Base-by-base conservation (phyloP, 2,888 invertebrate genomes). In the Pycnomerus fuliginosus region DNA sequence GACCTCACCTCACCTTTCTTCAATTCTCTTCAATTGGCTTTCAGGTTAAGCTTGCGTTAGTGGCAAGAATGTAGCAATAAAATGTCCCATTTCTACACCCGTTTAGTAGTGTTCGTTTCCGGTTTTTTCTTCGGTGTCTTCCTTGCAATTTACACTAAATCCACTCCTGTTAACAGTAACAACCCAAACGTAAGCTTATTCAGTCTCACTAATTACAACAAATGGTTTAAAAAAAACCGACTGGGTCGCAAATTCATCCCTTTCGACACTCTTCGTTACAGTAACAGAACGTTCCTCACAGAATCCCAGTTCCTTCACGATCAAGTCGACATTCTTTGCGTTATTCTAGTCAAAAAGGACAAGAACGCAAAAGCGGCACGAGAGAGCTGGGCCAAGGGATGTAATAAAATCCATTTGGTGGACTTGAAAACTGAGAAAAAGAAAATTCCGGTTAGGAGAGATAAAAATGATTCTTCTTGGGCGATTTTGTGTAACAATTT, bases 291-390 rank as follows among this genome's bases (percentile, higher is more conserved):
- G 5, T 52, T 40, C 48, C 28, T 46, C 27, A 41, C 51, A 36
- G 70, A 70, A 57, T 57, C 68, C n/a, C 40, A 59, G 15, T 64
- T 55, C 47, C 53, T 72, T 22, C 60, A 55, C 35, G 46, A 62
- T 1, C 67, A 63, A 49, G 59, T 77, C 3, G 65, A 69, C 35
- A 43, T 79, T 7, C 62, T 74, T 1, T 79, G 79, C 58, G 61
- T 75, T 1, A 68, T 78, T 25, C 72, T 76, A 50, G 69, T 75
- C 0, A 65, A 69, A 12, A 74, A 71, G 51, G 40, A 62, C 0
- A 73, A 71, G 40, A 67, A 75, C 39, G 69, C 70, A 0, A 53
- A 62, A 33, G 65, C 76, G 1, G 50, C 52, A n/a, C 31, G 48
- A 40, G 45, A 52, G 25, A 73, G 72, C 2, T 73, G 73, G 73